These are phyloP conservation scores for Pseudococcus longispinus DNA, from an alignment of 2,888 invertebrate genomes.

Conservation along the genomic window DNA sequence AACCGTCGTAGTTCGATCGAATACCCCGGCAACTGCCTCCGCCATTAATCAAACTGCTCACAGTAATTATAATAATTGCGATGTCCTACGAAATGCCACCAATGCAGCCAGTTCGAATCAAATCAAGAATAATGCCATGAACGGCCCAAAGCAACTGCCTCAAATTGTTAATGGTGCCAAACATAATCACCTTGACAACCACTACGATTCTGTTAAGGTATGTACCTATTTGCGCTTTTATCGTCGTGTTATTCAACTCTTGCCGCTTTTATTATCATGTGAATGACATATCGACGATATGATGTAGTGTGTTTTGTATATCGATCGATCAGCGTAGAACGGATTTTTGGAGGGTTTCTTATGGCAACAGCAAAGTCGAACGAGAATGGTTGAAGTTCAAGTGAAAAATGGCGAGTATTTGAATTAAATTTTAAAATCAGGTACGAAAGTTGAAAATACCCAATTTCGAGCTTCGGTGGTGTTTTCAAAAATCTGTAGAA, in stretches of 20 bases:
- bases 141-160: slow-evolving; percentile 53
- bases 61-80: slow-evolving; percentile 34
- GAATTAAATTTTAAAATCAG: too few species aligned
- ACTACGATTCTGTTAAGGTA: slow-evolving; percentile 49
- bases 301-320: not conserved
- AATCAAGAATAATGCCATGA: slow-evolving; percentile 40
- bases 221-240: not conserved
- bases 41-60: slow-evolving; percentile 5
- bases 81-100: slow-evolving; percentile 7
- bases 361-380: too few species aligned
- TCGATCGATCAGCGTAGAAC: not conserved
- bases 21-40: not conserved
- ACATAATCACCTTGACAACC: slow-evolving; percentile 51
- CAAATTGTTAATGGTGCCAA: slow-evolving; percentile 48
- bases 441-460: too few species aligned
- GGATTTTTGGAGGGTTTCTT: too few species aligned
- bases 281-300: not conserved
- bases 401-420: too few species aligned
- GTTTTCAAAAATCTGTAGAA: too few species aligned
- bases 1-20: slow-evolving; percentile 45
- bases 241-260: slow-evolving; percentile 2
- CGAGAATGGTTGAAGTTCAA: too few species aligned
- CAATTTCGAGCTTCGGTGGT: too few species aligned
- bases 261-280: not conserved
- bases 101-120: slow-evolving; percentile 17